Evolutionary conservation across 2,797 vertebrate genomes (phyloP).

Genomic region (Aldrovandia affinis): DNA sequence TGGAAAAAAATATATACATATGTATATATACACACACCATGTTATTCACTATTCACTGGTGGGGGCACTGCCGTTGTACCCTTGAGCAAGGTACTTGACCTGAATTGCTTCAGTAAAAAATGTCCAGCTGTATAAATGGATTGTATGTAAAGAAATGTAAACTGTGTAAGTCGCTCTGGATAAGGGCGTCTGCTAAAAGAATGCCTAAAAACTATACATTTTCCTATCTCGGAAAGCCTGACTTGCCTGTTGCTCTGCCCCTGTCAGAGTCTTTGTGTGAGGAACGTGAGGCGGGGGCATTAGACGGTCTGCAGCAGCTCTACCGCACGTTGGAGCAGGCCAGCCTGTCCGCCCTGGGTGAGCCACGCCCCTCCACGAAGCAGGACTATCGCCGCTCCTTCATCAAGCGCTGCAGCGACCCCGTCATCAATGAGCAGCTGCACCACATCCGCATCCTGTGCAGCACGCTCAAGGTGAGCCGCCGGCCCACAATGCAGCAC

Average conservation of each 20-base stretch:
- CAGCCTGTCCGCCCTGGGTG: conserved; percentile 81
- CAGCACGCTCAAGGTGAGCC: conserved; percentile 87
- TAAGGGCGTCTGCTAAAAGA: no score
- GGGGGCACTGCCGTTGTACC: no score
- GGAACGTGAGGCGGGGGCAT: conserved; percentile 63
- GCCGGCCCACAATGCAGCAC: background rate
- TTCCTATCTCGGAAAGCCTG: no score
- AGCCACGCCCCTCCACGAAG: conserved; percentile 81
- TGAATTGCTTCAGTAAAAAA: no score
- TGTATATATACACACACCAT: no score
- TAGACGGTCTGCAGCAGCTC: conserved; percentile 82
- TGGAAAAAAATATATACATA: no score
- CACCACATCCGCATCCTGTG: conserved; percentile 85
- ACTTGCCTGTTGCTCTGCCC: background rate
- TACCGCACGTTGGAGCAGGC: conserved; percentile 82
- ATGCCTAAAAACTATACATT: no score
- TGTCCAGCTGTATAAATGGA: no score
- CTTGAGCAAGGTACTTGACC: no score
- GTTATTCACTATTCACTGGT: no score
- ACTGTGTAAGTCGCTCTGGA: no score
- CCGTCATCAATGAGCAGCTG: conserved; percentile 85
- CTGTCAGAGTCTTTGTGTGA: conserved; percentile 60
- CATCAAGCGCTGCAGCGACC: conserved; percentile 80
- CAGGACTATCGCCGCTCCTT: conserved; percentile 84
- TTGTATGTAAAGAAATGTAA: no score